phyloP scores from a whole-genome alignment of 1,140 invertebrate species.

The Drosophila arawakana region DNA sequence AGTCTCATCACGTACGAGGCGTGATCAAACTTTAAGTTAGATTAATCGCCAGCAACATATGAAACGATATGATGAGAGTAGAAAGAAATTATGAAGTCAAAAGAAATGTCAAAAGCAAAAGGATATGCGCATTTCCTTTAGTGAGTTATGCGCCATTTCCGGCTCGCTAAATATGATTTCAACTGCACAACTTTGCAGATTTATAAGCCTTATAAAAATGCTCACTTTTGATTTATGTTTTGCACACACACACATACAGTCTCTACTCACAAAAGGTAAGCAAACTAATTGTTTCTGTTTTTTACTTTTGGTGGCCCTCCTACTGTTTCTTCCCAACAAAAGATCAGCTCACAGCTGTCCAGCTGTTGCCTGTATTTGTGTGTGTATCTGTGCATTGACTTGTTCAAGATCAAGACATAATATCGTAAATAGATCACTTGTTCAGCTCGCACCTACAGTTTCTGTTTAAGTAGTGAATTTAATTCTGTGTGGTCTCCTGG shows the following conservation, averaged over 20 bases:
- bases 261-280: constrained; percentile 9
- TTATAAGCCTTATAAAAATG: constrained; percentile 49
- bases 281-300: constrained; percentile 40
- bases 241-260: background rate
- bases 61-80: constrained; percentile 49
- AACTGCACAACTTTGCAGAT: constrained; percentile 44
- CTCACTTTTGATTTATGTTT: constrained; percentile 70
- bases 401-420: constrained; percentile 78
- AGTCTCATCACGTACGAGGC: constrained; percentile 73
- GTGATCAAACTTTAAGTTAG: constrained; percentile 83
- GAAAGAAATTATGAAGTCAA: constrained; percentile 54
- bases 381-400: constrained; percentile 37
- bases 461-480: constrained; percentile 30
- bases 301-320: constrained; percentile 52
- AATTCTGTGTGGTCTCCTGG: constrained; percentile 68
- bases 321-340: constrained; percentile 70
- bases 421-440: constrained; percentile 81
- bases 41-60: constrained; percentile 65
- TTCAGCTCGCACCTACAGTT: constrained; percentile 67
- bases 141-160: constrained; percentile 78
- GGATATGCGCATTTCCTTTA: constrained; percentile 82
- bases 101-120: constrained; percentile 77
- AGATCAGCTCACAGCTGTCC: constrained; percentile 60
- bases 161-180: constrained; percentile 78
- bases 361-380: background rate